These are phyloP conservation scores for Scophthalmus maximus DNA, from an alignment of 2,113 vertebrate genomes.

Conservation along the genomic window DNA sequence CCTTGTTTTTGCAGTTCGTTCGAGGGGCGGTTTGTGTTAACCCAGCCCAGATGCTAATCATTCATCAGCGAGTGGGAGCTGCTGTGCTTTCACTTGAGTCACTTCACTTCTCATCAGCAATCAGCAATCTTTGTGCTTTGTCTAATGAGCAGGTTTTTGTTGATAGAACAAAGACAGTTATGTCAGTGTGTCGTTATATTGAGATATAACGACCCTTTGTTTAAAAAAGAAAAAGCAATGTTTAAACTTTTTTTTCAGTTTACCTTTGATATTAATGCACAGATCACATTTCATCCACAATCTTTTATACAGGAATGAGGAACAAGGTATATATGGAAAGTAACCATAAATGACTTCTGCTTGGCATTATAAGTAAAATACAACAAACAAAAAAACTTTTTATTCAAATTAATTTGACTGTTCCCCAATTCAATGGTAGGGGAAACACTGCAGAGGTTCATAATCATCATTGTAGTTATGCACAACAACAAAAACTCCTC, in stretches of 20 bases:
- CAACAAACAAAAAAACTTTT: no score
- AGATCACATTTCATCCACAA: no score
- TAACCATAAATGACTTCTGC: no score
- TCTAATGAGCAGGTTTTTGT: background rate
- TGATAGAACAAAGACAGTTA: background rate
- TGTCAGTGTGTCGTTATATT: background rate
- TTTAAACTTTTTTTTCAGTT: no score
- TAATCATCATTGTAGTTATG: background rate
- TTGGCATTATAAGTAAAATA: no score
- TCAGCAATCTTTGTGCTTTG: slow-evolving; percentile 3
- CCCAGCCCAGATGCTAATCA: slow-evolving; percentile 57
- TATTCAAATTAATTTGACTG: no score
- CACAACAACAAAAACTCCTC: slow-evolving; percentile 9
- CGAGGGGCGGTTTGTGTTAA: slow-evolving; percentile 19
- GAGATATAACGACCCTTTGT: background rate
- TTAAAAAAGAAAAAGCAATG: background rate
- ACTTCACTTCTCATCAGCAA: slow-evolving; percentile 20
- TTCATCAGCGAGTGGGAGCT: slow-evolving; percentile 50
- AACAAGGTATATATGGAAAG: no score
- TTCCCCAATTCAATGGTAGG: no score
- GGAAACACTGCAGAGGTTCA: no score
- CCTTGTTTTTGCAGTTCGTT: slow-evolving; percentile 30
- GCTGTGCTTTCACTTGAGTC: slow-evolving; percentile 9
- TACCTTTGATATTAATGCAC: no score
- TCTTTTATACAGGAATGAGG: no score